Conservation (phyloP, 1,140 invertebrate genomes). For the Colletes latitarsis region DNA sequence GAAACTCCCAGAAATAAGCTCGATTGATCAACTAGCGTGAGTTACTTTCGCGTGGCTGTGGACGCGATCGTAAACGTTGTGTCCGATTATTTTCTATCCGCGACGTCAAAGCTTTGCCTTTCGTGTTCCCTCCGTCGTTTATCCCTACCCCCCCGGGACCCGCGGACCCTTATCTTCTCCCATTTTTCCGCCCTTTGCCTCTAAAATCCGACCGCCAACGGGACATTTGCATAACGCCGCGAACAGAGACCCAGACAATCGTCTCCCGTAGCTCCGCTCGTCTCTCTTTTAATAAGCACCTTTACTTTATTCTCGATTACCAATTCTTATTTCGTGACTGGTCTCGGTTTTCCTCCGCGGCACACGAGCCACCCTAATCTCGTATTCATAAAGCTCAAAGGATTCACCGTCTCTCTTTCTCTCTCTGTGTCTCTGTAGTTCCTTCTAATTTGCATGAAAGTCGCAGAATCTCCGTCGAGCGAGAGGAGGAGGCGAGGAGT, state of each 20-base stretch:
- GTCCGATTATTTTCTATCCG: constrained; percentile 57
- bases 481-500: background rate
- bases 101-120: constrained; percentile 21
- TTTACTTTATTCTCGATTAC: constrained; percentile 24
- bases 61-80: constrained; percentile 46
- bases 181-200: constrained; percentile 34
- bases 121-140: background rate
- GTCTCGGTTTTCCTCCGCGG: constrained; percentile 7
- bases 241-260: constrained; percentile 21
- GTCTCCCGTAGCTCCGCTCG: background rate
- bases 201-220: constrained; percentile 1
- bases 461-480: constrained; percentile 7
- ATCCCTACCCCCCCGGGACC: background rate
- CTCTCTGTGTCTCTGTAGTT: background rate
- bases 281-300: constrained; percentile 46
- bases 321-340: constrained; percentile 37
- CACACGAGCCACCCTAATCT: constrained; percentile 38
- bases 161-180: background rate
- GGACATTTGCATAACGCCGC: constrained; percentile 34
- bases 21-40: constrained; percentile 39
- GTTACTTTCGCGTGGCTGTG: constrained; percentile 38
- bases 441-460: constrained; percentile 50
- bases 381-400: constrained; percentile 34
- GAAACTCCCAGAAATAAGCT: constrained; percentile 42
- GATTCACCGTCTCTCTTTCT: background rate